Conservation (phyloP, 1,140 invertebrate species). For the Drosophila pectinifera region DNA sequence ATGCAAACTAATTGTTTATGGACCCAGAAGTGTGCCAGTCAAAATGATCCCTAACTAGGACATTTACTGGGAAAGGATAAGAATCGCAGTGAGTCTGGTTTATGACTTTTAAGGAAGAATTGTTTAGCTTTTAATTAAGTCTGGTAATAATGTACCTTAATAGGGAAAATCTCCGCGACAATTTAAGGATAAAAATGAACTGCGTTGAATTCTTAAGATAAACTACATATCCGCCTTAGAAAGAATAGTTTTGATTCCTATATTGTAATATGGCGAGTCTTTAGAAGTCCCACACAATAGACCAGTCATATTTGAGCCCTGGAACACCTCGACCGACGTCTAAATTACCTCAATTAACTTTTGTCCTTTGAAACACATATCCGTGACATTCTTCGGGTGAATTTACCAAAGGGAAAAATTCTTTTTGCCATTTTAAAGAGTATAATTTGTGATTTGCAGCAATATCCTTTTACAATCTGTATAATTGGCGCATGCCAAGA, state of each 20-base stretch:
- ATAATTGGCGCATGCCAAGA: constrained; percentile 51
- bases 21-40: constrained; percentile 27
- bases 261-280: no score
- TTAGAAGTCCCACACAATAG: neutral
- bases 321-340: constrained; percentile 17
- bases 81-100: neutral
- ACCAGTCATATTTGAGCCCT: neutral
- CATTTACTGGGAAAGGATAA: constrained; percentile 12
- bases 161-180: no score
- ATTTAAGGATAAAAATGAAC: no score
- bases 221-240: no score
- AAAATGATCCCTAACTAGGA: constrained; percentile 8
- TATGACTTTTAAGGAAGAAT: neutral
- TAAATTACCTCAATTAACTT: constrained; percentile 44
- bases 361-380: constrained; percentile 27
- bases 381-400: constrained; percentile 26
- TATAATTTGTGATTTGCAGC: constrained; percentile 50
- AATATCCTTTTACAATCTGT: constrained; percentile 60
- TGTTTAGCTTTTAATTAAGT: neutral
- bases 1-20: constrained; percentile 73
- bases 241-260: no score
- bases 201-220: no score
- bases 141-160: neutral
- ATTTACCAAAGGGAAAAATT: constrained; percentile 7
- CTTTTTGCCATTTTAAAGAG: constrained; percentile 11